Percentiles rank a stretch among this genome's conserved stretches.
These are phyloP conservation scores for Spea hammondii DNA, from an alignment of 2,797 vertebrate species.

Conservation along the genomic window DNA sequence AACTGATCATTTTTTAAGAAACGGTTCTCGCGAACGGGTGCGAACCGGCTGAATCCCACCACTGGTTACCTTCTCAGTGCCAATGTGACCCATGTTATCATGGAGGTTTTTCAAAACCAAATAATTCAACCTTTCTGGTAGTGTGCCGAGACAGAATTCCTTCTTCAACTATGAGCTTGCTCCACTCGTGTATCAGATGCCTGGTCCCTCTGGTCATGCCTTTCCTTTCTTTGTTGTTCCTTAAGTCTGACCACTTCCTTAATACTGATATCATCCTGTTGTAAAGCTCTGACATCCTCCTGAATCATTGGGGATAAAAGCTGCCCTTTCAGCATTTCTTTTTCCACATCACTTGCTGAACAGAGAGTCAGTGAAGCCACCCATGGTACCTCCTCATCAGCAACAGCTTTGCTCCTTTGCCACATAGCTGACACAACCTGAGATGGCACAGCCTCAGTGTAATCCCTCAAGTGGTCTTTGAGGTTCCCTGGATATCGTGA, in stretches of 20 bases:
- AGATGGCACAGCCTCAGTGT: not conserved
- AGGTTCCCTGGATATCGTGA: not conserved
- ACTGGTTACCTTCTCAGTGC: not conserved
- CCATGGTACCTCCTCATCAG: not conserved
- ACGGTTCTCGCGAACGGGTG: too few species aligned
- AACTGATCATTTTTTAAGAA: too few species aligned
- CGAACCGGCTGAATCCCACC: too few species aligned
- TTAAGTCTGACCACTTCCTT: not conserved
- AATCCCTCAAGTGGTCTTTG: not conserved
- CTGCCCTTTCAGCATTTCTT: not conserved
- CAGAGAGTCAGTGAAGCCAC: not conserved
- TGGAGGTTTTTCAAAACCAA: too few species aligned
- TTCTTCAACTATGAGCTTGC: too few species aligned
- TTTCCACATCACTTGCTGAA: not conserved
- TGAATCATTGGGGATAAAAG: not conserved
- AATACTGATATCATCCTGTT: not conserved
- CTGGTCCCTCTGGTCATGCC: not conserved
- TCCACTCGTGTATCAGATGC: not conserved
- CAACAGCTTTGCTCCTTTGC: not conserved
- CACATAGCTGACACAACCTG: conserved; percentile 2
- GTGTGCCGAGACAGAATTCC: too few species aligned
- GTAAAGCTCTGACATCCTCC: not conserved
- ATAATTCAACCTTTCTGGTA: too few species aligned
- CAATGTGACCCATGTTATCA: too few species aligned
- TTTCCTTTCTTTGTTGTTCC: not conserved